These are phyloP conservation scores for Pachyrhynchus sulphureomaculatus DNA, from an alignment of 1,140 invertebrate species.

Conservation along the genomic window DNA sequence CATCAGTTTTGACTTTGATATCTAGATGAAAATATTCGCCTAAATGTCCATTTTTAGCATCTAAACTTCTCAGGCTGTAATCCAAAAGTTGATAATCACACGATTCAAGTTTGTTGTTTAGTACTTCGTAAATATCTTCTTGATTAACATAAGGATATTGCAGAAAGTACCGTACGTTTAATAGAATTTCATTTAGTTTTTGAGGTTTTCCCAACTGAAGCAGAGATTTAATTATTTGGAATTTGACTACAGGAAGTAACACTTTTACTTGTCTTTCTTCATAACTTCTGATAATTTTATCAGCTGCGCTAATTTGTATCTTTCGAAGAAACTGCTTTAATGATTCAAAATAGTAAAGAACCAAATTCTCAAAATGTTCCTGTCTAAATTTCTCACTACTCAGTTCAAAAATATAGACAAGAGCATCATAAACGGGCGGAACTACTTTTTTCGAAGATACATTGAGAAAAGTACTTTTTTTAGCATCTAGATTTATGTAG, in stretches of 20 bases:
- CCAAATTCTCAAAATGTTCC: conserved; percentile 7
- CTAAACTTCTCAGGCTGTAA: not conserved
- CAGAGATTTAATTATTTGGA: not conserved
- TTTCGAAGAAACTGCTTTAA: not conserved
- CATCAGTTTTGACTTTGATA: not conserved
- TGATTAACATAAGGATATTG: not conserved
- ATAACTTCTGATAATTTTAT: not conserved
- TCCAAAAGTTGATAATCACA: not conserved
- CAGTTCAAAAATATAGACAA: conserved; percentile 10
- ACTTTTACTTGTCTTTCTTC: not conserved
- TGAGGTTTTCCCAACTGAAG: not conserved
- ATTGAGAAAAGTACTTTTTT: not conserved
- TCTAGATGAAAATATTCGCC: conserved; percentile 14
- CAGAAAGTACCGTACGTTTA: not conserved
- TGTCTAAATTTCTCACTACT: conserved; percentile 15
- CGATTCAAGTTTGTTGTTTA: not conserved
- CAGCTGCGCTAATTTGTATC: not conserved
- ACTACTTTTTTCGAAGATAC: not conserved
- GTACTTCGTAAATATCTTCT: conserved; percentile 17
- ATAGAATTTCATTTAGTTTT: conserved; percentile 6
- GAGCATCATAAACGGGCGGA: conserved; percentile 10
- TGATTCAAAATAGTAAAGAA: conserved; percentile 4
- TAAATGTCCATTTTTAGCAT: conserved; percentile 14
- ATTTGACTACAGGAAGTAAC: conserved; percentile 9
- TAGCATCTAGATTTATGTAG: not conserved